Conservation (phyloP, 1,140 invertebrate species). For the Ceratosolen fusciceps region DNA sequence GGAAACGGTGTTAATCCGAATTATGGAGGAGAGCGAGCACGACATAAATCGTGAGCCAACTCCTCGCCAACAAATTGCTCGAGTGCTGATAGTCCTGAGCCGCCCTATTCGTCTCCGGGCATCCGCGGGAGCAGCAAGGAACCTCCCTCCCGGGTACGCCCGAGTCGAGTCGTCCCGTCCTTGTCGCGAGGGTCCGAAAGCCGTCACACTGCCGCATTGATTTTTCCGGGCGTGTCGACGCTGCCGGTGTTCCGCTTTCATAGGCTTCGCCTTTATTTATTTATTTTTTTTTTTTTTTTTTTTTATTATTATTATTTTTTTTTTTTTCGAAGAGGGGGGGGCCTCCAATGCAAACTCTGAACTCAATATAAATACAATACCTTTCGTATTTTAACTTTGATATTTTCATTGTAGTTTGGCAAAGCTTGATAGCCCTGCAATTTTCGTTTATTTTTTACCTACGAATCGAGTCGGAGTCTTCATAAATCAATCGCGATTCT, state of each 20-base stretch:
- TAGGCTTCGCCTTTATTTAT: too few relatives aligned
- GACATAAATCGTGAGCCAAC: conserved; percentile 46
- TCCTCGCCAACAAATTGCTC: conserved; percentile 46
- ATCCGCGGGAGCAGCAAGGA: conserved; percentile 1
- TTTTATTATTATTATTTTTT: too few relatives aligned
- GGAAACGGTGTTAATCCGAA: conserved; percentile 53
- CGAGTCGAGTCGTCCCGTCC: conserved; percentile 1
- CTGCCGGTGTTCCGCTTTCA: background rate
- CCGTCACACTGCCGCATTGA: conserved; percentile 41
- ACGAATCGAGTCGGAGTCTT: background rate
- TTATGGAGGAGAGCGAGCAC: conserved; percentile 48
- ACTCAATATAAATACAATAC: background rate
- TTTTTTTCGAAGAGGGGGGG: background rate
- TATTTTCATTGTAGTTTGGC: background rate
- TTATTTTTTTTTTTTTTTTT: background rate
- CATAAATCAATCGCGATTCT: background rate
- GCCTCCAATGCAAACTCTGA: background rate
- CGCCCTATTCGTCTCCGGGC: conserved; percentile 40
- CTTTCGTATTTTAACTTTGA: background rate
- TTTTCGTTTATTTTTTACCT: background rate
- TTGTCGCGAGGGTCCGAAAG: conserved; percentile 42
- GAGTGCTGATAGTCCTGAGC: conserved; percentile 38
- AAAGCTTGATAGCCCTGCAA: background rate
- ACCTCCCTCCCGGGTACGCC: conserved; percentile 9
- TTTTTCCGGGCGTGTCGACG: conserved; percentile 17